A percentile compares a stretch with the other conserved stretches of the same genome.
phyloP scores from a whole-genome alignment of 2,797 vertebrate species.

The Oreochromis grahami region DNA sequence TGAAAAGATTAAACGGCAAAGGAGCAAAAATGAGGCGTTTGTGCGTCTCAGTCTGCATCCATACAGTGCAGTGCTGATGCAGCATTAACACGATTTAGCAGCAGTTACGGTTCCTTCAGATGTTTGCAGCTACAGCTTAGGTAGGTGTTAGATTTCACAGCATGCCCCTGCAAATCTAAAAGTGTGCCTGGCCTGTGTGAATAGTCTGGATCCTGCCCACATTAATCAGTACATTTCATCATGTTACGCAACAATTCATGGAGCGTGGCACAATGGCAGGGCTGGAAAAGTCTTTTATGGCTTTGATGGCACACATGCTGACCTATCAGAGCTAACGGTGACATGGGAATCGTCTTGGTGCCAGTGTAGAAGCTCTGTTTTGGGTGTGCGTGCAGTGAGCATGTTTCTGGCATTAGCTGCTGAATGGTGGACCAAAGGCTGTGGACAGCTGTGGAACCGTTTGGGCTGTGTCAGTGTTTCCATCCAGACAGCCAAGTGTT shows the following conservation, averaged over 20 bases:
- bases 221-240: background rate
- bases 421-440: slow-evolving; percentile 45
- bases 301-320: background rate
- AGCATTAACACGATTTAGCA: background rate
- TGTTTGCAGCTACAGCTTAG: background rate
- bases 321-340: background rate
- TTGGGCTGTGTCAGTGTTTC: slow-evolving; percentile 51
- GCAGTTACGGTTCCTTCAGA: background rate
- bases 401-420: slow-evolving; percentile 18
- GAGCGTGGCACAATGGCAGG: background rate
- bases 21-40: background rate
- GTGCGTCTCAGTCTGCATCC: background rate
- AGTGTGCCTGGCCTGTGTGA: background rate
- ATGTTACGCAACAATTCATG: background rate
- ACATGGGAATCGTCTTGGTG: background rate
- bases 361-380: background rate
- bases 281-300: background rate
- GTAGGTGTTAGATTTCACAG: background rate
- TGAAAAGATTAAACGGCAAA: slow-evolving; percentile 2
- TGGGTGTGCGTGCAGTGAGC: background rate
- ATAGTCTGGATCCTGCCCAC: background rate
- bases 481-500: slow-evolving; percentile 27
- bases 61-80: background rate
- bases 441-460: slow-evolving; percentile 4
- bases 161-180: background rate